These are phyloP conservation scores for Schizotus pectinicornis DNA, from an alignment of 2,888 invertebrate genomes.

Conservation along the genomic window DNA sequence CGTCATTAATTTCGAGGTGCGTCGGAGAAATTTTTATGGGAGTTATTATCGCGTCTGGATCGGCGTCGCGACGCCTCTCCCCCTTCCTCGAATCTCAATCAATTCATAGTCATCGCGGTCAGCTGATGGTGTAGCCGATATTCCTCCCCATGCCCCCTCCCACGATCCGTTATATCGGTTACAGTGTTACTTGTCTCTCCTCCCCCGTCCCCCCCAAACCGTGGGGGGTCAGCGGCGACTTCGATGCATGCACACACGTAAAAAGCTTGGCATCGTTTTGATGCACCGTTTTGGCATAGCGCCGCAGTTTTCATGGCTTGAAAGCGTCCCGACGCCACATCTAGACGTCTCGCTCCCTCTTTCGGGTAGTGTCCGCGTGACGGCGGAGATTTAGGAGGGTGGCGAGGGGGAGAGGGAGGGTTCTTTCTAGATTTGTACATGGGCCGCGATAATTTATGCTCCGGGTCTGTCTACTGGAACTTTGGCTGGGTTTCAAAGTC, in stretches of 20 bases:
- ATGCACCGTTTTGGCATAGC: slow-evolving; percentile 39
- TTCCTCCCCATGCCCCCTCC: too few relatives aligned
- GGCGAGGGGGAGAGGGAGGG: slow-evolving; percentile 28
- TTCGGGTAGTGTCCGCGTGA: too few relatives aligned
- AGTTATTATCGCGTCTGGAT: slow-evolving; percentile 5
- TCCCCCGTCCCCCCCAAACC: too few relatives aligned
- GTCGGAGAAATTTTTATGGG: too few relatives aligned
- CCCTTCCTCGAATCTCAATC: background rate
- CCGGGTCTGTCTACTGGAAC: slow-evolving; percentile 6
- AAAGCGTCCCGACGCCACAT: slow-evolving; percentile 24
- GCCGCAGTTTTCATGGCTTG: slow-evolving; percentile 30
- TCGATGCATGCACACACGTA: slow-evolving; percentile 34
- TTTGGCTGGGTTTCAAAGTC: slow-evolving; percentile 23
- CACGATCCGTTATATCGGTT: too few relatives aligned
- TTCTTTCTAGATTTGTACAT: slow-evolving; percentile 41
- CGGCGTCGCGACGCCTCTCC: slow-evolving; percentile 7
- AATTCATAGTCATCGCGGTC: too few relatives aligned
- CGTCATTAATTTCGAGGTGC: too few relatives aligned
- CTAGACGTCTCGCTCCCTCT: slow-evolving; percentile 11
- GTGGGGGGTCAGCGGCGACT: slow-evolving; percentile 10
- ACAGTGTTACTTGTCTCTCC: too few relatives aligned
- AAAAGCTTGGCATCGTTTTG: slow-evolving; percentile 41
- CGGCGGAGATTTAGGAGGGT: slow-evolving; percentile 4
- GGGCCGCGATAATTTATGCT: slow-evolving; percentile 40
- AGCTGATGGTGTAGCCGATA: too few relatives aligned